A percentile compares a stretch with the other conserved stretches of the same genome.
Evolutionary conservation across 1,140 invertebrate genomes (phyloP).

Genomic region (Camponotus vicinus): DNA sequence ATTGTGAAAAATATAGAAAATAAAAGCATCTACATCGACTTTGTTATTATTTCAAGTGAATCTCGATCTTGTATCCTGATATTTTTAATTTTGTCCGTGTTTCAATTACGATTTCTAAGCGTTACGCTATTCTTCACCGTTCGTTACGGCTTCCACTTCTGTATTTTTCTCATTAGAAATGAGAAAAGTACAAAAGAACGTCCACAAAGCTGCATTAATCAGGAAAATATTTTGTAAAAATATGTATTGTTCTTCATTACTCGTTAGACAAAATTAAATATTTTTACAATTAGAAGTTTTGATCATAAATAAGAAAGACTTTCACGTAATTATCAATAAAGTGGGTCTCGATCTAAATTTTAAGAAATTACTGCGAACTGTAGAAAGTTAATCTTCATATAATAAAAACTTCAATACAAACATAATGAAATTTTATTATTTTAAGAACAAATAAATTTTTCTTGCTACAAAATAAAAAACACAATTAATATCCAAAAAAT

Average conservation of each 20-base stretch:
- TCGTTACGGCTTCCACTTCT: not conserved
- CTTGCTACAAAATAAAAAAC: not conserved
- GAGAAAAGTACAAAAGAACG: not conserved
- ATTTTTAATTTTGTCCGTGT: conserved; percentile 2
- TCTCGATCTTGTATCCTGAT: not conserved
- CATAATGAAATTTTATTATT: not conserved
- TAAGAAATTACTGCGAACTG: not conserved
- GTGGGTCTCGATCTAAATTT: not conserved
- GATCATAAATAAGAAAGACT: not conserved
- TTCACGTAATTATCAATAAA: conserved; percentile 19
- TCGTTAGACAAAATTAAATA: not conserved
- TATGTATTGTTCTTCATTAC: not conserved
- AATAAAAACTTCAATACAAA: not conserved
- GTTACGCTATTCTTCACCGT: not conserved
- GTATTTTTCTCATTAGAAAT: conserved; percentile 1
- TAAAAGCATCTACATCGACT: not conserved
- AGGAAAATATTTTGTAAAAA: not conserved
- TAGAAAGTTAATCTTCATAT: not conserved
- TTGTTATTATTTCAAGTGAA: not conserved
- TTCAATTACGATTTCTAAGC: conserved; percentile 26
- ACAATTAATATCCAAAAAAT: not conserved
- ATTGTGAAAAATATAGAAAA: conserved; percentile 3
- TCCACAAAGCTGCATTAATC: not conserved
- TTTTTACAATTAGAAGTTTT: not conserved
- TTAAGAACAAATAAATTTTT: not conserved